phyloP scores from a whole-genome alignment of 2,797 vertebrate genomes.

The Distichodus sexfasciatus region DNA sequence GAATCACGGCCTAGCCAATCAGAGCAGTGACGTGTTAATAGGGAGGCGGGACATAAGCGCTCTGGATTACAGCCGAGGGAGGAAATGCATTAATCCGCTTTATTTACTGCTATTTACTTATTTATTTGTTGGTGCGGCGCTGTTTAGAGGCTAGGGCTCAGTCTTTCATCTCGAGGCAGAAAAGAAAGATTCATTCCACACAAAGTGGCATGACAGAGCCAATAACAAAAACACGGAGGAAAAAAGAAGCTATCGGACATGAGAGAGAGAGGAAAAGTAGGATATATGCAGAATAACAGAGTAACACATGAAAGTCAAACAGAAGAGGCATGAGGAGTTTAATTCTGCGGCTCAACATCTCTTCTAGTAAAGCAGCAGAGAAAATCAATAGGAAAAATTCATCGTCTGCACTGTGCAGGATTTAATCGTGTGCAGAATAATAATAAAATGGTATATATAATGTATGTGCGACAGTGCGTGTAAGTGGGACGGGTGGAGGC shows the following conservation, averaged over 20 bases:
- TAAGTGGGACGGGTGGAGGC: too few species aligned
- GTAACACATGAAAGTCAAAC: constrained; percentile 10
- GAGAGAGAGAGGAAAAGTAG: constrained; percentile 8
- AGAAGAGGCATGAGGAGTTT: not conserved
- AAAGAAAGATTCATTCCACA: not conserved
- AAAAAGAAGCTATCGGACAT: not conserved
- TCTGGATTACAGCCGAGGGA: not conserved
- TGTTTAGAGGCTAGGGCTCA: constrained; percentile 7
- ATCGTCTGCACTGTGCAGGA: not conserved
- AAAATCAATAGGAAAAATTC: not conserved
- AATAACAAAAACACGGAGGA: constrained; percentile 16
- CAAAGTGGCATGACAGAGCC: constrained; percentile 1
- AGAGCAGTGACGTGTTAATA: constrained; percentile 9
- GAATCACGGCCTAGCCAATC: constrained; percentile 10
- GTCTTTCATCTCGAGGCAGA: not conserved
- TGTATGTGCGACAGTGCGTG: not conserved
- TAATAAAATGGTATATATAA: not conserved
- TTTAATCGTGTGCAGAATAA: not conserved
- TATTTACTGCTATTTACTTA: constrained; percentile 12
- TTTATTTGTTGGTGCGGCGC: constrained; percentile 2
- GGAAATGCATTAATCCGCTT: not conserved
- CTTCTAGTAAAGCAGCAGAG: not conserved
- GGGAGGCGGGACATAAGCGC: not conserved
- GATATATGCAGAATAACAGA: constrained; percentile 4
- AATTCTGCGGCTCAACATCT: not conserved